phyloP scores from a whole-genome alignment of 1,140 invertebrate species.

The Colletes latitarsis region DNA sequence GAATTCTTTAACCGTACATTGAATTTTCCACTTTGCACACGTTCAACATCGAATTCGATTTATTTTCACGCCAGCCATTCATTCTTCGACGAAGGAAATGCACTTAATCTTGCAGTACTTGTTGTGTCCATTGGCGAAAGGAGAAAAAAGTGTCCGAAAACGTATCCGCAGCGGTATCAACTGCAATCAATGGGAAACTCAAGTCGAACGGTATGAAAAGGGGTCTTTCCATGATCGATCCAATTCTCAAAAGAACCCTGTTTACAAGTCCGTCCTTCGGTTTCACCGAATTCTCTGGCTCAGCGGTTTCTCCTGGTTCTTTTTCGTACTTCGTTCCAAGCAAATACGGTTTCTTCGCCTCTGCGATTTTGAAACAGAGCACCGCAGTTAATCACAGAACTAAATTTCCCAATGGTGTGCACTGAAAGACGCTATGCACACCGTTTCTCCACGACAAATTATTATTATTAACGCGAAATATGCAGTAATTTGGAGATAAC shows the following conservation, averaged over 20 bases:
- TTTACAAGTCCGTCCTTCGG: slow-evolving; percentile 33
- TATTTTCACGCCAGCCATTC: background rate
- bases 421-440: background rate
- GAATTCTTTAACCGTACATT: background rate
- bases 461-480: slow-evolving; percentile 19
- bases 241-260: slow-evolving; percentile 32
- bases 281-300: slow-evolving; percentile 28
- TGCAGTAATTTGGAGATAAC: too few relatives aligned
- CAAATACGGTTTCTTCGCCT: background rate
- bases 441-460: background rate
- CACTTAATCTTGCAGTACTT: slow-evolving; percentile 1
- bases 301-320: slow-evolving; percentile 5
- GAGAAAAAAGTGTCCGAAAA: background rate
- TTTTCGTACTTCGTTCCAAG: background rate
- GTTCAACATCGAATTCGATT: background rate
- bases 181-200: slow-evolving; percentile 12
- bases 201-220: background rate
- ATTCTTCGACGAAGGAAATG: background rate
- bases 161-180: slow-evolving; percentile 8
- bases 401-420: slow-evolving; percentile 8
- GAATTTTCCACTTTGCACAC: background rate
- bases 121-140: background rate
- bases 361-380: background rate
- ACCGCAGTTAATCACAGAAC: slow-evolving; percentile 6
- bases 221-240: slow-evolving; percentile 20